These are phyloP conservation scores for Phyllostomus discolor DNA, from an alignment of 2,113 vertebrate species.

Conservation along the genomic window DNA sequence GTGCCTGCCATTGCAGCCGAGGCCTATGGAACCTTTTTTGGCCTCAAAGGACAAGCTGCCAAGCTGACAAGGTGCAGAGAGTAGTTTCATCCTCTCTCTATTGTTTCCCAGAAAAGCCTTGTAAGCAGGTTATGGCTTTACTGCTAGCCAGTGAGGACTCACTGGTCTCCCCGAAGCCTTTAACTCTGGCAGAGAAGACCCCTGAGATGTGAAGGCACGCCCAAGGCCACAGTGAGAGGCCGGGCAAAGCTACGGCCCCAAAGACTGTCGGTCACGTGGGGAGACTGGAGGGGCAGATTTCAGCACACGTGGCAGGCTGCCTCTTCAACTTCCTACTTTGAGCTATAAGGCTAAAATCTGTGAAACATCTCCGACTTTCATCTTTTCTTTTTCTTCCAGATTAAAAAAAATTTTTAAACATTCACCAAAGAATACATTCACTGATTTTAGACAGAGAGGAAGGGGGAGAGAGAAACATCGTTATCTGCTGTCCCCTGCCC, in stretches of 20 bases:
- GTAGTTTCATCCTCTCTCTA: neutral
- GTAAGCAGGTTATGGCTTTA: neutral
- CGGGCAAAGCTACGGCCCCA: rapidly evolving
- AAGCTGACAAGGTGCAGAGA: neutral
- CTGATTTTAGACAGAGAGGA: no score
- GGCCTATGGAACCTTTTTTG: neutral
- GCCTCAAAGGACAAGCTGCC: neutral
- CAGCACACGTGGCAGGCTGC: neutral
- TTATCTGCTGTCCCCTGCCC: no score
- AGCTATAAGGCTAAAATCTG: neutral
- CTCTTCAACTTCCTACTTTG: neutral
- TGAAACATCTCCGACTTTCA: neutral
- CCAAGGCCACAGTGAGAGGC: neutral
- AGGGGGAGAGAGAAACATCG: no score
- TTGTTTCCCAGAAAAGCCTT: constrained; percentile 18
- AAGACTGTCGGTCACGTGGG: rapidly evolving
- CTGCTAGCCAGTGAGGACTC: neutral
- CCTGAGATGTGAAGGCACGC: neutral
- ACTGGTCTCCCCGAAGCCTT: neutral
- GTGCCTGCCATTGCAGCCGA: neutral
- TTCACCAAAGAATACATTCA: no score
- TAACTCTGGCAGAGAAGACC: neutral
- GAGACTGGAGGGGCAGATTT: neutral
- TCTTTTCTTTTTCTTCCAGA: neutral
- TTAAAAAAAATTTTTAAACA: neutral